Conservation (phyloP, 2,888 invertebrate species). For the Endotricha flammealis region DNA sequence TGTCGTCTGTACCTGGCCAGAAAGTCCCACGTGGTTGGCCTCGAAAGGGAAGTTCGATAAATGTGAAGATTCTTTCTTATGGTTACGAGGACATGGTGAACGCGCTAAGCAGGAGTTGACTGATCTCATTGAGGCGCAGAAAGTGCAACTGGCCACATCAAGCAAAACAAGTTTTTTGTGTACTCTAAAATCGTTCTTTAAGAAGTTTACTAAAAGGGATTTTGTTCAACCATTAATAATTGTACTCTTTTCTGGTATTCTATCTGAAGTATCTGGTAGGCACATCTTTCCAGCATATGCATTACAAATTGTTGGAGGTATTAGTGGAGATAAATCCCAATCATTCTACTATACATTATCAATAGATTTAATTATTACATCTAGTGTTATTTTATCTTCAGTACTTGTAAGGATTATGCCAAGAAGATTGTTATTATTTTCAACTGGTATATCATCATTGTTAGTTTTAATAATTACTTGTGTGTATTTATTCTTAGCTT, state of each 20-base stretch:
- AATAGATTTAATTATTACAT: slow-evolving; percentile 36
- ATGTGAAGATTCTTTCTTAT: slow-evolving; percentile 69
- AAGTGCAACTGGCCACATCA: slow-evolving; percentile 16
- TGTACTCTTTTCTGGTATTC: slow-evolving; percentile 27
- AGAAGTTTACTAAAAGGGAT: slow-evolving; percentile 27
- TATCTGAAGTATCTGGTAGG: slow-evolving; percentile 38
- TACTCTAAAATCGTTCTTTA: slow-evolving; percentile 13
- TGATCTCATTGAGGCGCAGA: slow-evolving; percentile 32
- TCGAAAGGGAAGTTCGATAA: slow-evolving; percentile 49
- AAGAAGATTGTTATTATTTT: slow-evolving; percentile 34
- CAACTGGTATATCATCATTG: slow-evolving; percentile 35
- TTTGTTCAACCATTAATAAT: slow-evolving; percentile 35
- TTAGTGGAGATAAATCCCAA: slow-evolving; percentile 30
- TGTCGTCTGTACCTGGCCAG: slow-evolving; percentile 66
- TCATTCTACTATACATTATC: slow-evolving; percentile 36
- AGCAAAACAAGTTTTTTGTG: background rate
- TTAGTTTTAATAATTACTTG: slow-evolving; percentile 28
- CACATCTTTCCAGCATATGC: slow-evolving; percentile 42
- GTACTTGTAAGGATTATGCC: slow-evolving; percentile 35
- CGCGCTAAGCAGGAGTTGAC: slow-evolving; percentile 28
- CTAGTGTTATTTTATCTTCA: slow-evolving; percentile 33
- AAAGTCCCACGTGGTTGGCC: slow-evolving; percentile 80
- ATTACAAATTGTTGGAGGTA: slow-evolving; percentile 30
- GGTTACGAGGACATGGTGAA: slow-evolving; percentile 59
- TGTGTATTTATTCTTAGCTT: slow-evolving; percentile 27